These are phyloP conservation scores for Thereva nobilitata DNA, from an alignment of 2,888 invertebrate species.

Conservation along the genomic window DNA sequence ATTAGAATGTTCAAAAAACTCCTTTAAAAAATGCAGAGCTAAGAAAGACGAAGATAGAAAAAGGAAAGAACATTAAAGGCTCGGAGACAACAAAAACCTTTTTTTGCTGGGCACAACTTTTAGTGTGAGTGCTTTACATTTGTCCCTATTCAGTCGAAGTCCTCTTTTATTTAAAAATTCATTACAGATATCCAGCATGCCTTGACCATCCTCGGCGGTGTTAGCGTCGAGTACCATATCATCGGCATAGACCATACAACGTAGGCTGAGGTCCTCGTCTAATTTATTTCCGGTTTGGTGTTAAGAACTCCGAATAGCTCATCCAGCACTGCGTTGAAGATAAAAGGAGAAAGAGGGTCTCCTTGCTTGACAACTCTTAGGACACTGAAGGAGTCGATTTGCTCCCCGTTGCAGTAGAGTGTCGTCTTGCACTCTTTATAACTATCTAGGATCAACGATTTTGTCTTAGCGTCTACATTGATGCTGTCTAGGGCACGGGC, in stretches of 20 bases:
- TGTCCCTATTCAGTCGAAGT: background rate
- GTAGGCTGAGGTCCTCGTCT: background rate
- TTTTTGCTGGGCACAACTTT: background rate
- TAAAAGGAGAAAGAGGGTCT: slow-evolving; percentile 16
- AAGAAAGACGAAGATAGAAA: too few relatives aligned
- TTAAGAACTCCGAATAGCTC: background rate
- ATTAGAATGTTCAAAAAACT: too few relatives aligned
- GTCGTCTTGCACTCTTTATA: background rate
- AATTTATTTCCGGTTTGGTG: background rate
- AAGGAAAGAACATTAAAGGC: too few relatives aligned
- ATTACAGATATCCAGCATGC: background rate
- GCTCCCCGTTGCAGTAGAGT: background rate
- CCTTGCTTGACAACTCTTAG: slow-evolving; percentile 13
- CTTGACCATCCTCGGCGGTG: background rate
- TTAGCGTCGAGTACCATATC: background rate
- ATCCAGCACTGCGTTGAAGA: slow-evolving; percentile 6
- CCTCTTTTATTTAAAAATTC: background rate
- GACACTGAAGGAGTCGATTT: background rate
- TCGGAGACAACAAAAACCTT: background rate
- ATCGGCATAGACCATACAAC: slow-evolving; percentile 4
- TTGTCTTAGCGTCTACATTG: background rate
- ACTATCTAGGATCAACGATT: background rate
- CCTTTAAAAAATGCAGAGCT: too few relatives aligned
- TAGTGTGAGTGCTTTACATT: background rate
- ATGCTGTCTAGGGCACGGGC: background rate